Evolutionary conservation across 1,140 invertebrate species (phyloP).

Genomic region (Sitophilus oryzae): DNA sequence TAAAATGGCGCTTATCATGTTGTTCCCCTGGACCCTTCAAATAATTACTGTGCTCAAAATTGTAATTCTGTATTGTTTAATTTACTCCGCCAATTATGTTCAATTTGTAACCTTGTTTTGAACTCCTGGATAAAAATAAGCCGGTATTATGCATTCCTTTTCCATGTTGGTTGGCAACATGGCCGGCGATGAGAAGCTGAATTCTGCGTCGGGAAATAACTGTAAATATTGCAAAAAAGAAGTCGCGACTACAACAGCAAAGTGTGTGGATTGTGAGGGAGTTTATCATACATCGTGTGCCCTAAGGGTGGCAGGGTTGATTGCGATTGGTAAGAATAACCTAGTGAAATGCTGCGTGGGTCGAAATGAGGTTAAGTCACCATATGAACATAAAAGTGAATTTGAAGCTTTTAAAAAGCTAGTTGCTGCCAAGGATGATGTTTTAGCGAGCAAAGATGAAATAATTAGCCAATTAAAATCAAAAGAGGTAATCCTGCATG

Average conservation of each 20-base stretch:
- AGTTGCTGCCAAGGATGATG: background rate
- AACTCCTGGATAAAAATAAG: too few relatives aligned
- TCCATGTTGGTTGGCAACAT: too few relatives aligned
- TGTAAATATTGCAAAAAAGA: conserved; percentile 12
- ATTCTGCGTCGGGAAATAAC: conserved; percentile 1
- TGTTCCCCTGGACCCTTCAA: too few relatives aligned
- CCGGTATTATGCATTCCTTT: too few relatives aligned
- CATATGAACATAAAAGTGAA: too few relatives aligned
- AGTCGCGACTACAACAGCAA: conserved; percentile 1
- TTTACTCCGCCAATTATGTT: too few relatives aligned
- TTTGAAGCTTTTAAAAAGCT: background rate
- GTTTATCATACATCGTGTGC: conserved; percentile 10
- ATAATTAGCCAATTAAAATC: conserved; percentile 9
- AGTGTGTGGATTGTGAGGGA: conserved; percentile 10
- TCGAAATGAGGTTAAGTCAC: too few relatives aligned
- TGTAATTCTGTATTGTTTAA: too few relatives aligned
- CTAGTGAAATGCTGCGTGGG: conserved; percentile 10
- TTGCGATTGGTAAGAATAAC: conserved; percentile 12
- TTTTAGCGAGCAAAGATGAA: conserved; percentile 2
- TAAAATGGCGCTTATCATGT: too few relatives aligned
- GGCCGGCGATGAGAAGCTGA: too few relatives aligned
- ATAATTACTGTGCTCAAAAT: too few relatives aligned
- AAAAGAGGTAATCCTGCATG: conserved; percentile 3
- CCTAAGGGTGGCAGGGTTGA: conserved; percentile 1
- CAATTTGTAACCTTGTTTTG: too few relatives aligned